Base-by-base conservation (phyloP, 2,797 vertebrate species). In the Ataeniobius toweri region DNA sequence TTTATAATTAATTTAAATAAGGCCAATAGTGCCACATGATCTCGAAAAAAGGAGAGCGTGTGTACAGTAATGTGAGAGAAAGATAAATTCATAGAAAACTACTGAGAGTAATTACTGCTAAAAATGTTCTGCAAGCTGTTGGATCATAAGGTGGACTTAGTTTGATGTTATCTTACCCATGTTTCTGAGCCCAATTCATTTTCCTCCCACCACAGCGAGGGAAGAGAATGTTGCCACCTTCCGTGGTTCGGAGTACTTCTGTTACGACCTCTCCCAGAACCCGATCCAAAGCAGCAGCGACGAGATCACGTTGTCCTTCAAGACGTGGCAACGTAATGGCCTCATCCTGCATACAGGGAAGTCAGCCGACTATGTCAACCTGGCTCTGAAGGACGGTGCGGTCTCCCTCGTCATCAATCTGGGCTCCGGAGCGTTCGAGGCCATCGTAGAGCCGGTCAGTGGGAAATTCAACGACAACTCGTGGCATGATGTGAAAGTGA, bases 231-330 rank as follows among this genome's bases (percentile, higher is more conserved):
- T 97, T 92, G 98, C 98, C 86, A 99, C 98, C 0, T 99, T 99
- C 94, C 96, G 98, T 41, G 98, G 98, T 61, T 99, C 98, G 0
- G 98, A 99, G 84, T 99, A 98, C 93, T 96, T 99, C 91, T 99
- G 98, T 96, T 99, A 99, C 68, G 98, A 99, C 93, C 96, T 99
- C 78, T 99, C 98, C 0, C 98, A 98, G 92, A 99, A 99, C 91
- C 98, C 98, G 2, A 99, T 99, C 93, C 98, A 99, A 94, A 99
- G 97, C 95, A 99, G 98, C 96, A 99, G 97, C 0, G 98, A 99
- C 0, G 98, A 99, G 91, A 99, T 99, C 89, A 99, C 98, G 0
- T 96, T 99, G 3, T 99, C 97, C 91, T 99, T 99, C 94, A 99
- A 98, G 95, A 99, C 98, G 0, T 99, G 97, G 96, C 98, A 99